These are phyloP conservation scores for Battus philenor DNA, from an alignment of 1,140 invertebrate genomes.

Conservation along the genomic window DNA sequence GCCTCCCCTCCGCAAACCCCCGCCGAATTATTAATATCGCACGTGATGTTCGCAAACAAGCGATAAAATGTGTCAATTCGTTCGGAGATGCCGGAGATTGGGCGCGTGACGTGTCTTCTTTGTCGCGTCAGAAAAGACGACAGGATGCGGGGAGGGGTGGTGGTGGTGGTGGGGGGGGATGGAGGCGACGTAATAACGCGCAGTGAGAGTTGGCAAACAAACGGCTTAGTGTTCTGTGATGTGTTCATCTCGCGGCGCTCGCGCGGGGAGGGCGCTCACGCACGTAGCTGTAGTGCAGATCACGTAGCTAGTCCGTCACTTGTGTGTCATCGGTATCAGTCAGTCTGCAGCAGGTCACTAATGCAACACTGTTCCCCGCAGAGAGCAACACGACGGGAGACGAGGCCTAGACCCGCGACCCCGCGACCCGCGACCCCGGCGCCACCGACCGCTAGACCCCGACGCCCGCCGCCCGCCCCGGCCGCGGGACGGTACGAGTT, in stretches of 20 bases:
- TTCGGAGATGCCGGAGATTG: constrained; percentile 8
- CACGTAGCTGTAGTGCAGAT: no score
- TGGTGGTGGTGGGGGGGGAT: background rate
- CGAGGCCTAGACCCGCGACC: constrained; percentile 49
- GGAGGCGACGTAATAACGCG: constrained; percentile 5
- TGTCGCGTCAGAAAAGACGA: no score
- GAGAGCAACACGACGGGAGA: constrained; percentile 30
- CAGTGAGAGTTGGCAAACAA: no score
- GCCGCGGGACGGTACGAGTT: constrained; percentile 30
- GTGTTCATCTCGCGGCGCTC: no score
- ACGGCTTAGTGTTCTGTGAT: no score
- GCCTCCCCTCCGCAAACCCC: no score
- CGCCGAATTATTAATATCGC: constrained; percentile 14
- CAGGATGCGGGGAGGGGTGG: no score
- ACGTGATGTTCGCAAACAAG: constrained; percentile 7
- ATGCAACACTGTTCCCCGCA: background rate
- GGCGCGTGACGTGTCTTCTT: constrained; percentile 6
- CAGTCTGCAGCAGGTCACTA: no score
- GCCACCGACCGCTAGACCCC: constrained; percentile 55
- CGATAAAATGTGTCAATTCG: constrained; percentile 17
- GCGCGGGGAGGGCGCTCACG: no score
- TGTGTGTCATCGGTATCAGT: no score
- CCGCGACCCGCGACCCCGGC: constrained; percentile 19
- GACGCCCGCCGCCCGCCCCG: constrained; percentile 12
- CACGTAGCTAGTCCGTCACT: no score